Conservation (phyloP, 2,888 invertebrate species). For the Plebejus argus region DNA sequence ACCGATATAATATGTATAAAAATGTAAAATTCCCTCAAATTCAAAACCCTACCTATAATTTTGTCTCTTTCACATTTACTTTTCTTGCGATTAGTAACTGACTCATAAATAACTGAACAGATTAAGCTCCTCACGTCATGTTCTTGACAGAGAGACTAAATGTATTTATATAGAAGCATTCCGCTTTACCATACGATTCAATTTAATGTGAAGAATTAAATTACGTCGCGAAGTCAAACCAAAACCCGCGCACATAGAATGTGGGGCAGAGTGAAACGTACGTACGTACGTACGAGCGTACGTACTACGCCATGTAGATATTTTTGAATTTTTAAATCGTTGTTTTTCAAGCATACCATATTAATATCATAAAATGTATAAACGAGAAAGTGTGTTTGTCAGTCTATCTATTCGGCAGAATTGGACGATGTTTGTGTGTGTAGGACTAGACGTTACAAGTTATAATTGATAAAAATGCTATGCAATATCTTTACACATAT, state of each 20-base stretch:
- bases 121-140: background rate
- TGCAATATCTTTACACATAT: no score
- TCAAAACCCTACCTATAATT: no score
- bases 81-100: background rate
- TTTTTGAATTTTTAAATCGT: background rate
- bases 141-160: background rate
- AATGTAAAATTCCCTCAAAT: no score
- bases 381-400: no score
- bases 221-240: constrained; percentile 18
- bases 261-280: background rate
- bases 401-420: no score
- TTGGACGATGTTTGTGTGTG: no score
- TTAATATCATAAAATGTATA: no score
- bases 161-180: background rate
- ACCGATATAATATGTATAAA: no score
- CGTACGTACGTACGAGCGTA: background rate
- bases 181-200: constrained; percentile 6
- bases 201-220: constrained; percentile 17
- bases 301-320: background rate
- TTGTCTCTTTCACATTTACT: background rate
- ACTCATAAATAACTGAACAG: background rate
- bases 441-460: no score
- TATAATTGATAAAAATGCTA: no score
- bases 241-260: background rate
- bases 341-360: no score